Evolutionary conservation across 2,113 vertebrate species (phyloP).

Genomic region (Caranx ignobilis): DNA sequence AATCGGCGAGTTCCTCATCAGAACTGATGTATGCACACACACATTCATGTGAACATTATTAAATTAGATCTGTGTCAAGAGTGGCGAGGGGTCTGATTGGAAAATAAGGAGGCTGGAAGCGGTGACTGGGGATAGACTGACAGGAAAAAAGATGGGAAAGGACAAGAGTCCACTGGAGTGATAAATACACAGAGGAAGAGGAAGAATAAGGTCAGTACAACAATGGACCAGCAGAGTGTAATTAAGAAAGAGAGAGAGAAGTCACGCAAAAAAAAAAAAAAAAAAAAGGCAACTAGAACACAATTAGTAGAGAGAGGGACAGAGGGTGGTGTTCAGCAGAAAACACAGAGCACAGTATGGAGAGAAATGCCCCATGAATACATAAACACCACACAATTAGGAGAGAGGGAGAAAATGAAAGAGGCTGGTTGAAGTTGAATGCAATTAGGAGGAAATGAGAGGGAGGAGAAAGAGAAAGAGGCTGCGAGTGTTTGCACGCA

Average conservation of each 20-base stretch:
- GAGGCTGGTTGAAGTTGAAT: constrained; percentile 29
- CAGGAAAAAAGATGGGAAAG: constrained; percentile 23
- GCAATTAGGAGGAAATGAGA: constrained; percentile 13
- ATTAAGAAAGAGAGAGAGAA: constrained; percentile 11
- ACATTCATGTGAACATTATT: neutral
- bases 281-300: neutral
- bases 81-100: neutral
- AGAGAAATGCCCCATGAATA: constrained; percentile 1
- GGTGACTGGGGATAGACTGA: constrained; percentile 16
- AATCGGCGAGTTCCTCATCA: no score
- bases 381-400: constrained; percentile 38
- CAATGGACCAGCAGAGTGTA: neutral
- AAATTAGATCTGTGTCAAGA: constrained; percentile 14
- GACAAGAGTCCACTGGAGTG: constrained; percentile 28
- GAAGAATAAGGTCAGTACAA: constrained; percentile 13
- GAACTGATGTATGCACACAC: neutral
- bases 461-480: neutral
- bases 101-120: constrained; percentile 6
- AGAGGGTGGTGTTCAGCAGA: neutral
- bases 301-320: neutral
- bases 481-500: neutral
- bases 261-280: neutral
- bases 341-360: neutral
- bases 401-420: constrained; percentile 1
- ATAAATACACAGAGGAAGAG: constrained; percentile 11